Evolutionary conservation across 1,140 invertebrate genomes (phyloP).

Genomic region (Limonius californicus): DNA sequence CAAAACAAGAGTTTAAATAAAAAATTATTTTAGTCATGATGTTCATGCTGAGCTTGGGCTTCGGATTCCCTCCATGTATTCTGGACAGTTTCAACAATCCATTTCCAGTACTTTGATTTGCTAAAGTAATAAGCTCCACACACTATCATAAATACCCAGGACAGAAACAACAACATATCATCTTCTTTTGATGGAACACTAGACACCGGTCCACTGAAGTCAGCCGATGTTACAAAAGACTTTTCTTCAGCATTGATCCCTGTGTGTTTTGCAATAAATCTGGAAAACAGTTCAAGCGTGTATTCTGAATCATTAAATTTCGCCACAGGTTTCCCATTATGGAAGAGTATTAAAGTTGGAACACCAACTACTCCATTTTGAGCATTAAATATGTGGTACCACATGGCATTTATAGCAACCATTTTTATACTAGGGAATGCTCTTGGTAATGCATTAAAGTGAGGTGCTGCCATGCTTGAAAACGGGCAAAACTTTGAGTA

Average conservation of each 20-base stretch:
- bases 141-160: conserved; percentile 82
- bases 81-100: conserved; percentile 78
- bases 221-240: conserved; percentile 68
- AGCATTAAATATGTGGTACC: conserved; percentile 82
- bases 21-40: conserved; percentile 52
- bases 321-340: conserved; percentile 82
- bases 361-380: conserved; percentile 93
- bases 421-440: conserved; percentile 83
- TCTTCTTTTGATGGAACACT: conserved; percentile 65
- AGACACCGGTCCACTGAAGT: conserved; percentile 76
- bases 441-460: conserved; percentile 83
- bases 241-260: conserved; percentile 61
- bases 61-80: conserved; percentile 89
- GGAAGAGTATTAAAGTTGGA: conserved; percentile 87
- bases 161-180: conserved; percentile 79
- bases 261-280: conserved; percentile 79
- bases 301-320: conserved; percentile 85
- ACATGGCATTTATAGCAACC: conserved; percentile 85
- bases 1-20: too few relatives aligned
- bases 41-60: conserved; percentile 81
- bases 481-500: conserved; percentile 88
- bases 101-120: conserved; percentile 72
- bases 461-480: conserved; percentile 81
- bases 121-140: conserved; percentile 74
- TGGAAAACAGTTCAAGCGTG: conserved; percentile 72